A percentile compares a stretch with the other conserved stretches of the same genome.
These are phyloP conservation scores for Agonopterix subpropinquella DNA, from an alignment of 2,888 invertebrate species.

Conservation along the genomic window DNA sequence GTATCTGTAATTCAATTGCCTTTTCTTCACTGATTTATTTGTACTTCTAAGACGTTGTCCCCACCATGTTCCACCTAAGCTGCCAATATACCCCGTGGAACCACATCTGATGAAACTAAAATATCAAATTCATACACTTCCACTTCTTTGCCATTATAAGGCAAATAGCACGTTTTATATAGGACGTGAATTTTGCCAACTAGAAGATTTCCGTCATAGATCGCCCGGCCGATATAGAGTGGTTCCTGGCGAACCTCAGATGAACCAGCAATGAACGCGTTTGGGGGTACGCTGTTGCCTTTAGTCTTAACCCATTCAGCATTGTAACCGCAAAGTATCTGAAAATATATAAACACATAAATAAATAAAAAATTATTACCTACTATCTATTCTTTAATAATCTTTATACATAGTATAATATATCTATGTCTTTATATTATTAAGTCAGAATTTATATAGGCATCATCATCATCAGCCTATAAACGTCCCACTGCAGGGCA, in stretches of 20 bases:
- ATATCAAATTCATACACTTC: slow-evolving; percentile 33
- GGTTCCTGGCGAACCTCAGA: slow-evolving; percentile 62
- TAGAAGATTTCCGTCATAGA: slow-evolving; percentile 81
- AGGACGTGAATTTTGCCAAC: slow-evolving; percentile 84
- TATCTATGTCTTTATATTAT: no score
- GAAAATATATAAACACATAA: neutral
- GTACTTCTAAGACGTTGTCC: no score
- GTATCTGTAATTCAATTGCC: no score
- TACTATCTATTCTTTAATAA: no score
- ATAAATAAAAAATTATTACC: no score
- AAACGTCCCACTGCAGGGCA: no score
- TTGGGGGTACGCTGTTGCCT: slow-evolving; percentile 78
- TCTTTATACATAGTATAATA: no score
- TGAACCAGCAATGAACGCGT: slow-evolving; percentile 79
- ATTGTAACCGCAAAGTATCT: slow-evolving; percentile 54
- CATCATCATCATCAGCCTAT: no score
- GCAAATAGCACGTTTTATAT: slow-evolving; percentile 83
- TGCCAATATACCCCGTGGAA: no score
- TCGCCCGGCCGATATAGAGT: slow-evolving; percentile 80
- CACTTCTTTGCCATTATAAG: slow-evolving; percentile 58
- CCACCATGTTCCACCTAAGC: no score
- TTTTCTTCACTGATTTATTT: no score
- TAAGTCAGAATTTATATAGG: neutral
- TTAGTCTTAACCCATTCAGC: slow-evolving; percentile 70
- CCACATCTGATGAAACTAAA: slow-evolving; percentile 25